A percentile compares a stretch with the other conserved stretches of the same genome.
Evolutionary conservation across 2,113 vertebrate genomes (phyloP).

Genomic region (Eulacestoma nigropectus): DNA sequence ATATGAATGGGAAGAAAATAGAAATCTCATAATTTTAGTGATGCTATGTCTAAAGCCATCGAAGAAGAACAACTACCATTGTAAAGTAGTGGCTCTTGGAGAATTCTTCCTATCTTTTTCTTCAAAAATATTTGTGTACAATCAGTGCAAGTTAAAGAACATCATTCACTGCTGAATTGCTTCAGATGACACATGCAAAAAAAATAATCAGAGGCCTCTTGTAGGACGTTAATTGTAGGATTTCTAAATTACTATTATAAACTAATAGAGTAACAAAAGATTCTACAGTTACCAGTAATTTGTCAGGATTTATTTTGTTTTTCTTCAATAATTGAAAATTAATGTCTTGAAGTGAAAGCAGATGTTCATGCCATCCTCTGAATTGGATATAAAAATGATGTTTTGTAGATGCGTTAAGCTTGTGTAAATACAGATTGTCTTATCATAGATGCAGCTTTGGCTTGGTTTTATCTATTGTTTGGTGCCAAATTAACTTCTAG

Average conservation of each 20-base stretch:
- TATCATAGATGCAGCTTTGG: slow-evolving; percentile 29
- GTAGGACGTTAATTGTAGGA: slow-evolving; percentile 65
- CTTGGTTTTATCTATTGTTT: slow-evolving; percentile 21
- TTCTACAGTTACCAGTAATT: slow-evolving; percentile 74
- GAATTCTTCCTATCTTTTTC: neutral
- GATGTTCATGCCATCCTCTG: slow-evolving; percentile 79
- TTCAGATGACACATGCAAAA: slow-evolving; percentile 42
- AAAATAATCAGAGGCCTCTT: slow-evolving; percentile 36
- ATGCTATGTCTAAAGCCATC: neutral
- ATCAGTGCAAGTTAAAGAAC: neutral
- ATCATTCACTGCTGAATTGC: slow-evolving; percentile 42
- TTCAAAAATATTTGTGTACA: neutral
- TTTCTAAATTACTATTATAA: slow-evolving; percentile 72
- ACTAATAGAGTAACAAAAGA: slow-evolving; percentile 72
- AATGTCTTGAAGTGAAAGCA: slow-evolving; percentile 85
- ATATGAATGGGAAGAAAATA: neutral
- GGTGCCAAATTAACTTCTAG: slow-evolving; percentile 21
- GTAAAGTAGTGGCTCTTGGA: neutral
- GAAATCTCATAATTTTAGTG: neutral
- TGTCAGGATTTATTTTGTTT: slow-evolving; percentile 84
- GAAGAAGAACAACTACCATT: neutral
- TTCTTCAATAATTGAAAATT: slow-evolving; percentile 85
- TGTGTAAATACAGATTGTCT: slow-evolving; percentile 36
- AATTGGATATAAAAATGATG: slow-evolving; percentile 73
- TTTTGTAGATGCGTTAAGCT: slow-evolving; percentile 62